Percentiles rank a stretch among this genome's conserved stretches.
Evolutionary conservation across 2,888 invertebrate species (phyloP).

Genomic region (Drosophila aldrichi): DNA sequence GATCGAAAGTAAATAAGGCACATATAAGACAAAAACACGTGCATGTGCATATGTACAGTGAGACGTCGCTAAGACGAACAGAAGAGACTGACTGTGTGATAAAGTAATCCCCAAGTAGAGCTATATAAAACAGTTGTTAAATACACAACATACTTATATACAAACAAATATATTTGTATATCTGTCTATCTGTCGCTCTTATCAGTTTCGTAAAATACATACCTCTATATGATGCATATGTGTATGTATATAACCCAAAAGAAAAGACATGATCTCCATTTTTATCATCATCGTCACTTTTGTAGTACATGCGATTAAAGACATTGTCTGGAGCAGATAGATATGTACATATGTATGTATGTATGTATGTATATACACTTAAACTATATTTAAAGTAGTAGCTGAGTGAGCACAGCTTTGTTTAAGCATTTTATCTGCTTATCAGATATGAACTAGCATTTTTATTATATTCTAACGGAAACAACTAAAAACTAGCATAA

Average conservation of each 20-base stretch:
- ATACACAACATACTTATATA: neutral
- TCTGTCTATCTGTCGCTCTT: slow-evolving; percentile 6
- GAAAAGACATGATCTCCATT: slow-evolving; percentile 13
- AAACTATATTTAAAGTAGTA: slow-evolving; percentile 8
- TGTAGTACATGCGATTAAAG: slow-evolving; percentile 27
- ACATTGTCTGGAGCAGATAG: slow-evolving; percentile 7
- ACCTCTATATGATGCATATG: neutral
- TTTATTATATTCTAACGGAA: slow-evolving; percentile 16
- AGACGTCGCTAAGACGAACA: neutral
- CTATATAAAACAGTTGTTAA: slow-evolving; percentile 1
- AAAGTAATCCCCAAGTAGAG: neutral
- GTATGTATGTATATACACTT: neutral
- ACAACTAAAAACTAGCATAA: neutral
- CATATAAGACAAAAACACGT: neutral
- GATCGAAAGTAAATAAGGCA: slow-evolving; percentile 2
- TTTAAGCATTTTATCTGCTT: slow-evolving; percentile 6
- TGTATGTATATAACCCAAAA: slow-evolving; percentile 1
- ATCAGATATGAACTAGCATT: slow-evolving; percentile 2
- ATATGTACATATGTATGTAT: neutral
- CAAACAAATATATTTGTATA: neutral
- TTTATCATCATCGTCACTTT: slow-evolving; percentile 25
- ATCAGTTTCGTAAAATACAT: slow-evolving; percentile 12
- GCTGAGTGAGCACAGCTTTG: slow-evolving; percentile 3
- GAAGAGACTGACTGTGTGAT: neutral
- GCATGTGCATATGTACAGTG: slow-evolving; percentile 7